Evolutionary conservation across 2,888 invertebrate species (phyloP).

Genomic region (Amphipoea oculea): DNA sequence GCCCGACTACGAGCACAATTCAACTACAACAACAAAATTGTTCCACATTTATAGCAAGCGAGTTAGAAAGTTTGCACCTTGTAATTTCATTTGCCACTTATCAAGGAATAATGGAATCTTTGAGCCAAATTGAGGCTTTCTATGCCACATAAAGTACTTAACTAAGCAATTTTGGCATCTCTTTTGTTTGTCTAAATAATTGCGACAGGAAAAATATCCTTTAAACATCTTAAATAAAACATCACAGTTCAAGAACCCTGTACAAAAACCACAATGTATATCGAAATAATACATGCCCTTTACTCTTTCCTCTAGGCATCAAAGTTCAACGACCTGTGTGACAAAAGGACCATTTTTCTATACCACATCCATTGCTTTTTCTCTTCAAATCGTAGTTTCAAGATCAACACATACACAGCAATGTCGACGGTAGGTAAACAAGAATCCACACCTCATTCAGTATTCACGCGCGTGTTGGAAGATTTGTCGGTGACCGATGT

Average conservation of each 20-base stretch:
- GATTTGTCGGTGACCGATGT: conserved; percentile 46
- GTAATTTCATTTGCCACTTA: conserved; percentile 49
- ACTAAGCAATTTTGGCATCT: background rate
- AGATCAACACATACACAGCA: conserved; percentile 23
- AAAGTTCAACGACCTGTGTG: conserved; percentile 23
- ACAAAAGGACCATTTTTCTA: background rate
- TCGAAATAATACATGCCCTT: conserved; percentile 2
- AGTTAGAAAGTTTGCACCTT: conserved; percentile 45
- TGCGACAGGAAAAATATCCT: background rate
- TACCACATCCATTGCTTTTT: conserved; percentile 16
- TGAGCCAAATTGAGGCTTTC: conserved; percentile 26
- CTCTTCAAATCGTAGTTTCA: background rate
- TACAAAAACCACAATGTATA: background rate
- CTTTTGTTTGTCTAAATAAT: background rate
- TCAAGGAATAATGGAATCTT: conserved; percentile 45
- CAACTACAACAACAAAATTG: conserved; percentile 51
- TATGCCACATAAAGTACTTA: conserved; percentile 14
- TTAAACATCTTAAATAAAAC: conserved; percentile 9
- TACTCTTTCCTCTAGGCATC: conserved; percentile 7
- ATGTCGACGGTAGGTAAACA: conserved; percentile 41
- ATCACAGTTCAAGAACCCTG: conserved; percentile 18
- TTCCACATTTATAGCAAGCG: conserved; percentile 42
- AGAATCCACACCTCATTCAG: conserved; percentile 43
- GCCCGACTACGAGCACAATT: conserved; percentile 33
- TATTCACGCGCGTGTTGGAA: conserved; percentile 43